Evolutionary conservation across 1,140 invertebrate genomes (phyloP).

Genomic region (Leptoteleia sp.): DNA sequence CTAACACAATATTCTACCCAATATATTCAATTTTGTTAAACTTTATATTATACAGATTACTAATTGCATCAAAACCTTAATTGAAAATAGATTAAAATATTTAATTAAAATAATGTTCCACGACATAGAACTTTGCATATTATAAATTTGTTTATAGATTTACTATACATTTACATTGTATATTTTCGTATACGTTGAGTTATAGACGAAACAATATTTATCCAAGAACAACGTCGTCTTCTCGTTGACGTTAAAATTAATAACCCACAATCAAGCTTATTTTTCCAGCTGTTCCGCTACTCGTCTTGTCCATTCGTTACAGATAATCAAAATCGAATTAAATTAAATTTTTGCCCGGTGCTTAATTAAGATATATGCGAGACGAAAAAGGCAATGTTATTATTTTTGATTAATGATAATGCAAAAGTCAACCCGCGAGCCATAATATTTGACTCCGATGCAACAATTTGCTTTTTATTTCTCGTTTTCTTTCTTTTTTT

Average conservation of each 20-base stretch:
- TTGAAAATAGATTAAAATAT: no score
- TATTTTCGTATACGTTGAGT: conserved; percentile 17
- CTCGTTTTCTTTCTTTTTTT: no score
- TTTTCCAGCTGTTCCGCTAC: conserved; percentile 3
- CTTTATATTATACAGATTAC: no score
- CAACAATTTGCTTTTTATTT: no score
- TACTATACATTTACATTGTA: conserved; percentile 37
- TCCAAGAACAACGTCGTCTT: conserved; percentile 18
- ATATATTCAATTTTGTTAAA: no score
- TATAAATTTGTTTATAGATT: conserved; percentile 27
- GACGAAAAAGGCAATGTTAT: conserved; percentile 5
- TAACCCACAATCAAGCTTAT: conserved; percentile 17
- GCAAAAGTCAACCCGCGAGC: no score
- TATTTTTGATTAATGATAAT: conserved; percentile 15
- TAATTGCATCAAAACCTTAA: no score
- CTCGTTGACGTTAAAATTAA: conserved; percentile 22
- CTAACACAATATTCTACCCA: no score
- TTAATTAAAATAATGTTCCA: no score
- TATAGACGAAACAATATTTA: conserved; percentile 21
- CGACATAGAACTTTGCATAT: conserved; percentile 31
- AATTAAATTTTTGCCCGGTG: conserved; percentile 14
- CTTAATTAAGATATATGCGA: conserved; percentile 9
- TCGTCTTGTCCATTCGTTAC: conserved; percentile 15
- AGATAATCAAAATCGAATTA: conserved; percentile 30
- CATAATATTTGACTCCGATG: no score